Evolutionary conservation across 1,140 invertebrate species (phyloP).

Genomic region (Lepidotrigona ventralis): DNA sequence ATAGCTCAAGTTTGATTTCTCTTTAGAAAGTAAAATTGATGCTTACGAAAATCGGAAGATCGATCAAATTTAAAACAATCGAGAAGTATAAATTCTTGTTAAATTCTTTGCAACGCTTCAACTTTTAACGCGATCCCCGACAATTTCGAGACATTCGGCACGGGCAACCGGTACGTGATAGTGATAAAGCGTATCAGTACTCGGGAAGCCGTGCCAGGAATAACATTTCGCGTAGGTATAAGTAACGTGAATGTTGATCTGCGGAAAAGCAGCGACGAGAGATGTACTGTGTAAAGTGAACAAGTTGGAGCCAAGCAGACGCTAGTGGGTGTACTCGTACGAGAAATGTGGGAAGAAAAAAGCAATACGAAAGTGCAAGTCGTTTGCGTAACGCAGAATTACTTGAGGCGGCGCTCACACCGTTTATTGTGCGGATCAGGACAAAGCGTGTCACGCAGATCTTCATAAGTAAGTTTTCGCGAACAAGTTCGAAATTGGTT

Average conservation of each 20-base stretch:
- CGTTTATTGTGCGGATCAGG: slow-evolving; percentile 17
- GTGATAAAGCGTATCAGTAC: slow-evolving; percentile 15
- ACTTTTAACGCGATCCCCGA: neutral
- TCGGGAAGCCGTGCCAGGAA: neutral
- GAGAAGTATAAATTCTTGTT: too few relatives aligned
- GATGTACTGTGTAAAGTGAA: slow-evolving; percentile 34
- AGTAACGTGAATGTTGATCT: slow-evolving; percentile 35
- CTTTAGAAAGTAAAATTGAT: too few relatives aligned
- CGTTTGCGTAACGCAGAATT: slow-evolving; percentile 70
- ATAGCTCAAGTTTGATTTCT: too few relatives aligned
- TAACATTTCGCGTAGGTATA: slow-evolving; percentile 16
- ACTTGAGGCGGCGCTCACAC: slow-evolving; percentile 60
- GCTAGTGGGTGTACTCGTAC: slow-evolving; percentile 59
- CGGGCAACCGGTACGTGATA: neutral
- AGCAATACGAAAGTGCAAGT: slow-evolving; percentile 70
- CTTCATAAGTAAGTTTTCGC: neutral
- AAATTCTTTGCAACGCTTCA: neutral
- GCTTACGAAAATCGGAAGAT: too few relatives aligned
- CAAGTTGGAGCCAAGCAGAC: slow-evolving; percentile 57
- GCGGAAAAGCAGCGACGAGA: slow-evolving; percentile 53
- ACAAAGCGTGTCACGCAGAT: neutral
- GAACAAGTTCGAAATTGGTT: too few relatives aligned
- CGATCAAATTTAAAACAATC: neutral
- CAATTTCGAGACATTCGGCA: neutral
- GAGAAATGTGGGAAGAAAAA: slow-evolving; percentile 65